A percentile compares a stretch with the other conserved stretches of the same genome.
Conservation (phyloP, 2,888 invertebrate species). For the Athalia rosae region DNA sequence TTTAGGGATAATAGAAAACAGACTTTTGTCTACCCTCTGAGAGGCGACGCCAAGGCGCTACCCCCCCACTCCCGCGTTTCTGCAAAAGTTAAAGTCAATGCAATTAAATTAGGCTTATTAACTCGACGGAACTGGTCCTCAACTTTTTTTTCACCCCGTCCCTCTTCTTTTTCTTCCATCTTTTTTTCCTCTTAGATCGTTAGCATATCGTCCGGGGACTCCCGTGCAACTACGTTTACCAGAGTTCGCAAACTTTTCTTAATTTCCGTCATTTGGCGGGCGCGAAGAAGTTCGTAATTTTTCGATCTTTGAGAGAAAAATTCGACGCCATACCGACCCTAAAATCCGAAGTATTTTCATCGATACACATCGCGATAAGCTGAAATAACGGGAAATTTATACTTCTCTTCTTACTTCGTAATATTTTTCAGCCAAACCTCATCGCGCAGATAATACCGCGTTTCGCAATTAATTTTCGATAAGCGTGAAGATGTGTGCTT, state of each 20-base stretch:
- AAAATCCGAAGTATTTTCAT: no score
- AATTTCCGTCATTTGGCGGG: slow-evolving; percentile 32
- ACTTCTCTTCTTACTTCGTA: no score
- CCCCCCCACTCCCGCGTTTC: neutral
- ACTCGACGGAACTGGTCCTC: slow-evolving; percentile 16
- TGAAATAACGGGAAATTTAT: no score
- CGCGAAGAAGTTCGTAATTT: slow-evolving; percentile 22
- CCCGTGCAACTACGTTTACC: slow-evolving; percentile 2
- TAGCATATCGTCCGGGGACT: slow-evolving; percentile 44
- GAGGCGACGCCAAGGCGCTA: neutral
- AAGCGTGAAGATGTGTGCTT: no score
- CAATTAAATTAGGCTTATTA: slow-evolving; percentile 45
- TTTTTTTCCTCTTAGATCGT: slow-evolving; percentile 23
- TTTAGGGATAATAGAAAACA: slow-evolving; percentile 45
- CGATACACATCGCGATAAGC: no score
- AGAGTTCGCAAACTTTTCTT: slow-evolving; percentile 22
- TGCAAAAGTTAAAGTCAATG: slow-evolving; percentile 27
- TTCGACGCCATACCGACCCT: neutral
- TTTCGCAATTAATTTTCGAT: no score
- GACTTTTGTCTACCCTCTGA: slow-evolving; percentile 31
- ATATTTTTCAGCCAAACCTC: no score
- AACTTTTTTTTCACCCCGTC: slow-evolving; percentile 14
- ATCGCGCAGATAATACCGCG: no score
- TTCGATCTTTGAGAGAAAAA: neutral
- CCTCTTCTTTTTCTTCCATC: no score